These are phyloP conservation scores for Heliconius erato DNA, from an alignment of 2,888 invertebrate genomes.

Conservation along the genomic window DNA sequence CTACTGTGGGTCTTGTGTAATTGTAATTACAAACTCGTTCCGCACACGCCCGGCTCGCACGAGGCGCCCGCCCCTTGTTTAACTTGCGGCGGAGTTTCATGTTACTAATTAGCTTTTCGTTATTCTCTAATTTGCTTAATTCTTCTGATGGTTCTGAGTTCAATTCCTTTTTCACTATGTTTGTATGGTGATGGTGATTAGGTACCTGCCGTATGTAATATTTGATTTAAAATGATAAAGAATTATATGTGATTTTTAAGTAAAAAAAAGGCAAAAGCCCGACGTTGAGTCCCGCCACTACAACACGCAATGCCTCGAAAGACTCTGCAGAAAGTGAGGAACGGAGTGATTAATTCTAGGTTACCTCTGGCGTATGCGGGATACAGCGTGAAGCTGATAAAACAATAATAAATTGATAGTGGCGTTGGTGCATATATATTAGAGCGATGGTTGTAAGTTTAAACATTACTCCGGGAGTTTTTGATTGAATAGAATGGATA, in stretches of 20 bases:
- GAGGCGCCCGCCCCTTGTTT: constrained; percentile 57
- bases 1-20: constrained; percentile 60
- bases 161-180: constrained; percentile 18
- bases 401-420: not conserved
- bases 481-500: no score
- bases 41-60: constrained; percentile 56
- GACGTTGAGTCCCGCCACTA: no score
- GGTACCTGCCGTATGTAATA: not conserved
- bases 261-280: no score
- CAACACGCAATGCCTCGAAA: no score
- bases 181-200: not conserved
- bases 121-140: constrained; percentile 72
- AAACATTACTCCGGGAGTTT: no score
- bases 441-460: no score
- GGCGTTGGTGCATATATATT: not conserved
- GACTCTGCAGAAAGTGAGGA: no score
- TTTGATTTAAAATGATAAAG: not conserved
- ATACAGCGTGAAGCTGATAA: no score
- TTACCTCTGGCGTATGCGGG: no score
- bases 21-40: constrained; percentile 67
- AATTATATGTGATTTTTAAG: no score
- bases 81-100: constrained; percentile 72
- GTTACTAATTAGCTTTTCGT: constrained; percentile 75
- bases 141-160: constrained; percentile 43
- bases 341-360: no score